Base-by-base conservation (phyloP, 2,888 invertebrate species). In the Drosophila fulvimacula region DNA sequence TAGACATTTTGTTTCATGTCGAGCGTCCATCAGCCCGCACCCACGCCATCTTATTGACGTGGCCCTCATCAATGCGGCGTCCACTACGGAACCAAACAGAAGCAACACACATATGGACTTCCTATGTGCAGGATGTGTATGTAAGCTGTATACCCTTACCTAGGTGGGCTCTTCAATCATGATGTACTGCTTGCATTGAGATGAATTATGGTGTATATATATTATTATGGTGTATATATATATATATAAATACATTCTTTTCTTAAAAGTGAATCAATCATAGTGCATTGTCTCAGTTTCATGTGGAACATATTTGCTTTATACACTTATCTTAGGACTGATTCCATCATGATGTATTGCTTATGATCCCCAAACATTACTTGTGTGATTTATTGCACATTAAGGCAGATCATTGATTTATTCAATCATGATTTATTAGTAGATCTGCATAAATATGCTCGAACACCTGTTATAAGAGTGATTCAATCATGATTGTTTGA, bases 1-100 rank as follows among this genome's bases (percentile, higher is more conserved):
- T 85, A 70, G 83, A 85, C 77, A 88, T 75, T 83, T 83, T 82
- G 83, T 80, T 83, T 88, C 79, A 87, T 81, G 79, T 84, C 73
- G 69, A 69, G 65, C 76, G 68, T 60, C 69, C 55, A 13, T n/a
- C 30, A 34, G 19, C 52, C 24, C 17, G 17, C 13, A 34, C 38
- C 46, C 44, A 17, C 17, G 39, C 38, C 13, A 53, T 67, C 62
- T 60, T 57, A 76, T 72, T 65, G 77, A 69, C 62, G 69, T 68
- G 59, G 67, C 73, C 67, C 58, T 78, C 81, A 80, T 81, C 80
- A 80, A 74, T 67, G 73, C 51, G 60, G 32, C 62, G 66, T 73
- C 73, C 73, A 74, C 46, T 55, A 61, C 34, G 17, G 65, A 36
- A n/a, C 55, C 46, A 30, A 32, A 46, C 53, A 53, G 53, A 58